These are phyloP conservation scores for Chloroclystis v-ata DNA, from an alignment of 2,888 invertebrate species.

Conservation along the genomic window DNA sequence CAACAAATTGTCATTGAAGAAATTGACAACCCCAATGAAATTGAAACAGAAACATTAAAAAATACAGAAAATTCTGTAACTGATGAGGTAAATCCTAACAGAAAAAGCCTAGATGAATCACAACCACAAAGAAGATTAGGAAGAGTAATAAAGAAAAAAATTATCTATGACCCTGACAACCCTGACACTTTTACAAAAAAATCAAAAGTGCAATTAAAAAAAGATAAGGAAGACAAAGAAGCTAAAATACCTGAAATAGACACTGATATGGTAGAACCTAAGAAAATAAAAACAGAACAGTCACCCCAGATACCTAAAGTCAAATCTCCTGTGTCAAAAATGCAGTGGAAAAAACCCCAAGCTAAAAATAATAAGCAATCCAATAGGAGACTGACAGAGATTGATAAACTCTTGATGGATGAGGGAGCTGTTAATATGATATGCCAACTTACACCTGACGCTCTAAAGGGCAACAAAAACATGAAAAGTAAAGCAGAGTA, in stretches of 20 bases:
- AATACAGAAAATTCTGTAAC: constrained; percentile 39
- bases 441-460: constrained; percentile 83
- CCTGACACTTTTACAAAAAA: constrained; percentile 72
- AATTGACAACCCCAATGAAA: constrained; percentile 4
- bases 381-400: constrained; percentile 80
- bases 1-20: constrained; percentile 32
- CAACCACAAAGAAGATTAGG: constrained; percentile 60
- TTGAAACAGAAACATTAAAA: constrained; percentile 3
- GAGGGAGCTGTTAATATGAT: constrained; percentile 93
- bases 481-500: constrained; percentile 78
- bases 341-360: constrained; percentile 69
- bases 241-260: constrained; percentile 44
- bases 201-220: constrained; percentile 35
- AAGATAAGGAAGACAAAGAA: constrained; percentile 41
- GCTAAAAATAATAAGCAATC: constrained; percentile 68
- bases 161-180: constrained; percentile 85
- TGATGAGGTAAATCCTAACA: constrained; percentile 42
- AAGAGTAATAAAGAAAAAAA: constrained; percentile 83
- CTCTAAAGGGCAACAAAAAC: constrained; percentile 69
- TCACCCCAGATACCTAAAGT: constrained; percentile 44
- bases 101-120: constrained; percentile 50
- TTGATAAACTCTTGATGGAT: constrained; percentile 87
- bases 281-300: constrained; percentile 53
- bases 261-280: constrained; percentile 40
- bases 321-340: constrained; percentile 58